phyloP scores from a whole-genome alignment of 2,888 invertebrate species.

The Trachelus tabidus region DNA sequence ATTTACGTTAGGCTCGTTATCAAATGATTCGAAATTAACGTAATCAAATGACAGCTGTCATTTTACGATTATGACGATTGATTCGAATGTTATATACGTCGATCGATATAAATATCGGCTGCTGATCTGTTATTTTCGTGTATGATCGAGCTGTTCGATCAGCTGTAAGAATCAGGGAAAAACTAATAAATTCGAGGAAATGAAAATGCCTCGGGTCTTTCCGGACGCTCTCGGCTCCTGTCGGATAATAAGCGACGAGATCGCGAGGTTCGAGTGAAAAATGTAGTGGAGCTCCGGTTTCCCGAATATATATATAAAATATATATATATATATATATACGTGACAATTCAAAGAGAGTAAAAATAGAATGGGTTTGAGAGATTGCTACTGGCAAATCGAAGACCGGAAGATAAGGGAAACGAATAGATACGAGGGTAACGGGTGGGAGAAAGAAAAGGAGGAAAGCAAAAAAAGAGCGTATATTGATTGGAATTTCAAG shows the following conservation, averaged over 20 bases:
- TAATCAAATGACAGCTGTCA: background rate
- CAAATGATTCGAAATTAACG: background rate
- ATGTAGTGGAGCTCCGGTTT: background rate
- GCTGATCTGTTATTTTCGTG: background rate
- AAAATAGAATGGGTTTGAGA: background rate
- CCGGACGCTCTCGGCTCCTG: background rate
- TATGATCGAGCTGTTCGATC: background rate
- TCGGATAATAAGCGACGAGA: constrained; percentile 4
- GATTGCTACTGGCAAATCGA: background rate
- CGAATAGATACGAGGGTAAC: background rate
- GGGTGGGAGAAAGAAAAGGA: background rate
- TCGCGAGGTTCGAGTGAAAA: background rate
- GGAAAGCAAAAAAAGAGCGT: constrained; percentile 21
- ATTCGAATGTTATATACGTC: background rate
- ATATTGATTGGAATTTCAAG: constrained; percentile 47
- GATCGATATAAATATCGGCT: background rate
- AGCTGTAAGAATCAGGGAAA: constrained; percentile 23
- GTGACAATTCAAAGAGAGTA: background rate
- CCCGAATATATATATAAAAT: background rate
- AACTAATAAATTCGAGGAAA: constrained; percentile 47
- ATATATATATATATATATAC: background rate
- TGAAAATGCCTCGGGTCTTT: constrained; percentile 44
- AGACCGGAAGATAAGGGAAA: background rate
- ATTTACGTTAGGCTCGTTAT: background rate
- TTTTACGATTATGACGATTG: background rate